Base-by-base conservation (phyloP, 2,888 invertebrate genomes). In the Cabera pusaria region DNA sequence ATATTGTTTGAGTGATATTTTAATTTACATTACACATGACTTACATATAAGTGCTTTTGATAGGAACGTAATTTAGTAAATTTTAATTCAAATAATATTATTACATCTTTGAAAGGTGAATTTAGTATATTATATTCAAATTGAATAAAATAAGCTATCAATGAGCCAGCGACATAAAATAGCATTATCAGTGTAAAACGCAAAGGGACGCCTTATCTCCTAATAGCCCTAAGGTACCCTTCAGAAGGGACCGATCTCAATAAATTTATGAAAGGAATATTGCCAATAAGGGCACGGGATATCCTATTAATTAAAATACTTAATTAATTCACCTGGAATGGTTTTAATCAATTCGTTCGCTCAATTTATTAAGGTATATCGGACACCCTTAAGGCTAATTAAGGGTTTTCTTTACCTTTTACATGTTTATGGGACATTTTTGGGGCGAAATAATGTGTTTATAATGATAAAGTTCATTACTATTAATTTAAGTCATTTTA, bases 181-280 rank as follows among this genome's bases (percentile, higher is more conserved):
- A 58, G 57, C 59, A 66, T 69, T 72, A 77, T 72, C 73, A 64
- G 62, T 46, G 44, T 51, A 43, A 27, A 55, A 56, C 49, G 58
- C 45, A 60, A 42, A 52, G 52, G 48, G 52, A 46, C 41, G 56
- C 65, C 78, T 83, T 84, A 85, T 85, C 85, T 74, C 44, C 55
- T 72, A 76, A 77, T 68, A 71, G 70, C 72, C 65, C 60, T 60
- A 64, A 69, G 69, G 66, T 62, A 62, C 64, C 59, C 67, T 67
- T 77, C 82, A 77, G 75, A 81, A 83, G 79, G 79, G 69, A 72
- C 77, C 76, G 57, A 78, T 87, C 87, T 84, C 86, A 84, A 88
- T 87, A 87, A 87, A 86, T 87, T 88, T 83, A 84, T 84, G 85
- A 87, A 88, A 86, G 86, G 86, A 86, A 84, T 86, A 87, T 88